Percentiles rank a stretch among this genome's conserved stretches.
Conservation (phyloP, 2,113 vertebrate genomes). For the Mormyrus lacerda region DNA sequence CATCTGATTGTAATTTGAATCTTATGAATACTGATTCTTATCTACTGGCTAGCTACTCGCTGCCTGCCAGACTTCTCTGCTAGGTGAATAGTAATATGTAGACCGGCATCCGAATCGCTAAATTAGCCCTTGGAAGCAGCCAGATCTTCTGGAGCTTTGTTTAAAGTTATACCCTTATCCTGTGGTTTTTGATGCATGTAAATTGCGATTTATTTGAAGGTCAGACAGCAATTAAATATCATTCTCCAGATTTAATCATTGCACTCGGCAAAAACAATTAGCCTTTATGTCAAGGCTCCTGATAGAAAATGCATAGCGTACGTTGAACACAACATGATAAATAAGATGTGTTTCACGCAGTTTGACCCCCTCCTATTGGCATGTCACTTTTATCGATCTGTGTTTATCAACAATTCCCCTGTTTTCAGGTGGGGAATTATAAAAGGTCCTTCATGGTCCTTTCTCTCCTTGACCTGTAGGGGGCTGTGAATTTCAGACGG, state of each 20-base stretch:
- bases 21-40: constrained; percentile 19
- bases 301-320: neutral
- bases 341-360: neutral
- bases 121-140: neutral
- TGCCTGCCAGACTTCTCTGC: neutral
- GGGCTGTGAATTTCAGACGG: constrained; percentile 20
- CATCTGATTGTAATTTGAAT: constrained; percentile 27
- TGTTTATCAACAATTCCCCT: neutral
- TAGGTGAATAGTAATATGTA: constrained; percentile 9
- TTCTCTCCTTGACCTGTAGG: neutral
- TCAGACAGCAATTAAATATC: neutral
- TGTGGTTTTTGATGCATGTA: neutral
- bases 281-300: neutral
- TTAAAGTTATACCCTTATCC: constrained; percentile 1
- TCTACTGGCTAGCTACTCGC: constrained; percentile 14
- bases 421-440: neutral
- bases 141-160: neutral
- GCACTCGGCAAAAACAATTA: neutral
- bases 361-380: neutral
- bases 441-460: neutral
- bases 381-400: neutral
- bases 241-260: neutral
- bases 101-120: neutral
- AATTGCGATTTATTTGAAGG: constrained; percentile 4
- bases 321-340: neutral